phyloP scores from a whole-genome alignment of 1,140 invertebrate species.

The Phymastichus coffea region DNA sequence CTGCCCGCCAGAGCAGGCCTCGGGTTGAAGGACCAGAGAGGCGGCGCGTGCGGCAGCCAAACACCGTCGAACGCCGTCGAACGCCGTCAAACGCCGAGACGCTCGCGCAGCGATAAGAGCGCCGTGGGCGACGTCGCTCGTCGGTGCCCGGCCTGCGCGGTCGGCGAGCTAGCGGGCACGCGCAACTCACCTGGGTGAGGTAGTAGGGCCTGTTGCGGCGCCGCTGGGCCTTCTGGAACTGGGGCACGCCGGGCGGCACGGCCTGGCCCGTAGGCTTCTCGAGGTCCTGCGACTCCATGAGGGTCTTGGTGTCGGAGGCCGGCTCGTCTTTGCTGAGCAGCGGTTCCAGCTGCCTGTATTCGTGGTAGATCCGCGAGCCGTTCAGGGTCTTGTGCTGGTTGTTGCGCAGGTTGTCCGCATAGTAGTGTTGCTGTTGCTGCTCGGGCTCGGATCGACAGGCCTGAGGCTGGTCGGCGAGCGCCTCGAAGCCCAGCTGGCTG shows the following conservation, averaged over 20 bases:
- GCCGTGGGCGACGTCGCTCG: too few species aligned
- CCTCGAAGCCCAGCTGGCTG: constrained; percentile 47
- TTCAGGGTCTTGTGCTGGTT: constrained; percentile 39
- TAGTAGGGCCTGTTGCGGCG: constrained; percentile 13
- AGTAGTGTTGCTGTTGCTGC: constrained; percentile 39
- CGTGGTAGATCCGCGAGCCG: constrained; percentile 43
- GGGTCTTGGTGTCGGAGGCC: constrained; percentile 10
- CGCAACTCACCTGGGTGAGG: constrained; percentile 31
- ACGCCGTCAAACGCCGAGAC: too few species aligned
- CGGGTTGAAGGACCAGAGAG: too few species aligned
- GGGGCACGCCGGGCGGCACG: neutral
- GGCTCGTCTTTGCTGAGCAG: constrained; percentile 32
- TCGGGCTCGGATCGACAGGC: neutral
- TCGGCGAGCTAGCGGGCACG: too few species aligned
- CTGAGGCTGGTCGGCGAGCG: constrained; percentile 1
- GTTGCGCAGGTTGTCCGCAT: constrained; percentile 49
- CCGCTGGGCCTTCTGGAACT: constrained; percentile 33
- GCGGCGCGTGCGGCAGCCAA: too few species aligned
- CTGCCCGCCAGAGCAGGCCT: too few species aligned
- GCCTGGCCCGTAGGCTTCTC: constrained; percentile 21
- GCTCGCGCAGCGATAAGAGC: neutral
- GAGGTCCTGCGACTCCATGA: constrained; percentile 31
- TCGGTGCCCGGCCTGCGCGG: too few species aligned
- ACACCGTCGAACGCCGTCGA: too few species aligned
- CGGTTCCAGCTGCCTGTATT: constrained; percentile 50